Base-by-base conservation (phyloP, 2,888 invertebrate species). In the Leptura quadrifasciata region DNA sequence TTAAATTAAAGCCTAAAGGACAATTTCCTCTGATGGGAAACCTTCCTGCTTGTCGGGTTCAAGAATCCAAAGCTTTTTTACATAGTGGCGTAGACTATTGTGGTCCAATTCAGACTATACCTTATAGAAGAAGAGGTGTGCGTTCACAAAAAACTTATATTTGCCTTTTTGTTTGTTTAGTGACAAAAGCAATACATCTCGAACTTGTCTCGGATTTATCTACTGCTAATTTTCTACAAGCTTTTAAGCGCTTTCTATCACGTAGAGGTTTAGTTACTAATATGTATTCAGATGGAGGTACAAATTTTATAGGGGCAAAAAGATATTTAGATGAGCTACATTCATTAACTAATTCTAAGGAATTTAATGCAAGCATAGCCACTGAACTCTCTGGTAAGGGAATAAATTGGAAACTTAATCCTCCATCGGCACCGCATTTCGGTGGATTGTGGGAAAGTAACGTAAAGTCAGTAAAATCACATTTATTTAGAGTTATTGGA, bases 221-320 rank as follows among this genome's bases (percentile, higher is more conserved):
- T 3, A 72, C 75, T 6, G 21, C 71, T 20, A 24, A 24, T 20
- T 76, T 75, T 74, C 39, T 73, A 12, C 60, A 68, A 27, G 72
- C 73, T 12, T 76, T 74, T 63, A 74, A 76, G 64, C 17, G 76
- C 21, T 74, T 76, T 70, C 24, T 74, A n/a, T 27, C 68, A 27
- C 18, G 73, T 57, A 21, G 76, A 8, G 76, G 76, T n/a, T n/a
- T n/a, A 61, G 69, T 71, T 17, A n/a, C n/a, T n/a, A n/a, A n/a
- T n/a, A n/a, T n/a, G n/a, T n/a, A n/a, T n/a, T n/a, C n/a, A n/a
- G 63, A 74, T 27, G 24, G 54, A 0, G 76, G 76, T 17, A 67
- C 73, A 1, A 69, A 69, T 69, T 68, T 76, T 69, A 65, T 76
- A 18, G 69, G 73, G 31, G 69, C 68, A 1, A 74, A 75, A 24